Conservation (phyloP, 2,797 vertebrate species). For the Acipenser transmontanus region DNA sequence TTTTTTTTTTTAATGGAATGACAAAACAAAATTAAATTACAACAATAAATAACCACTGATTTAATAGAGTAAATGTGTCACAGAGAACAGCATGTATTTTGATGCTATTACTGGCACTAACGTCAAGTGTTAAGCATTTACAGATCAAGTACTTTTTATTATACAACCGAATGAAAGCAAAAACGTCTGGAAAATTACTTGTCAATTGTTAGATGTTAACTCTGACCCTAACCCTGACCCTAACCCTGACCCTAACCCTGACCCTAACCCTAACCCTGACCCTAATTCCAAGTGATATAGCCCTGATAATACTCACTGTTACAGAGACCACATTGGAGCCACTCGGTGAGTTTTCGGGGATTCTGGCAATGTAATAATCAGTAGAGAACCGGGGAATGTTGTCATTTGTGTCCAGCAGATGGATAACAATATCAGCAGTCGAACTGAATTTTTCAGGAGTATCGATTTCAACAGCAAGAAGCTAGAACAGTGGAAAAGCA, state of each 20-base stretch:
- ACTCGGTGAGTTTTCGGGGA: constrained; percentile 85
- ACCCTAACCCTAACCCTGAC: too few relatives aligned
- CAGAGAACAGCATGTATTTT: not conserved
- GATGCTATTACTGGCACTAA: not conserved
- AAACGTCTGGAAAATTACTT: constrained; percentile 64
- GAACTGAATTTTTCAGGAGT: constrained; percentile 93
- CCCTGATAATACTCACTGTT: constrained; percentile 63
- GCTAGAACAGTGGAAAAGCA: constrained; percentile 49
- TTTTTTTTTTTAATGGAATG: too few relatives aligned
- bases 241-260: too few relatives aligned
- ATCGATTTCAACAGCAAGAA: constrained; percentile 88
- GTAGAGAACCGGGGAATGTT: constrained; percentile 85
- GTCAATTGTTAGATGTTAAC: too few relatives aligned
- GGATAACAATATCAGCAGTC: constrained; percentile 82
- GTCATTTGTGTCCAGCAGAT: constrained; percentile 87
- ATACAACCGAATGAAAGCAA: constrained; percentile 67
- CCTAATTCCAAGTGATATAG: too few relatives aligned
- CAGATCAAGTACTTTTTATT: constrained; percentile 46
- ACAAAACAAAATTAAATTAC: not conserved
- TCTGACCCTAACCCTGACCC: too few relatives aligned
- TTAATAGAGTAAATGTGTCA: not conserved
- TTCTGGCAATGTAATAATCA: constrained; percentile 81
- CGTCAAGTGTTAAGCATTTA: constrained; percentile 1
- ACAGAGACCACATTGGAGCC: constrained; percentile 79
- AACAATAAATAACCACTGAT: not conserved